phyloP scores from a whole-genome alignment of 2,888 invertebrate genomes.

The Eutolmus rufibarbis region DNA sequence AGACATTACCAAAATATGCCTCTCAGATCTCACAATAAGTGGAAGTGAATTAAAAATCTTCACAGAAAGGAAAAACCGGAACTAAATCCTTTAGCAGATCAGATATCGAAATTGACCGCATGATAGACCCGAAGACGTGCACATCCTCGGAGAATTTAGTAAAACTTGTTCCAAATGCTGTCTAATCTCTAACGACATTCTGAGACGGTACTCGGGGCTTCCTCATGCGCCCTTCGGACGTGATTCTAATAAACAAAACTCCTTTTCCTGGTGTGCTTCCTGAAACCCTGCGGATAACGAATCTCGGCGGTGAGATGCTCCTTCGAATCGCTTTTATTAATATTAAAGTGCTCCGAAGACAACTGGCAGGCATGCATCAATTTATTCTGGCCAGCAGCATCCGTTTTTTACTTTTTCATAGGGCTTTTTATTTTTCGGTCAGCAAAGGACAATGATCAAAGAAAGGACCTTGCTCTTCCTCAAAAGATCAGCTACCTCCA shows the following conservation, averaged over 20 bases:
- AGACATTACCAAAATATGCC: neutral
- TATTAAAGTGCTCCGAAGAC: slow-evolving; percentile 12
- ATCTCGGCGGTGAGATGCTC: neutral
- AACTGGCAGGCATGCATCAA: slow-evolving; percentile 26
- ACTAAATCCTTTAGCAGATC: slow-evolving; percentile 5
- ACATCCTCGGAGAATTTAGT: neutral
- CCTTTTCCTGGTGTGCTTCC: slow-evolving; percentile 28
- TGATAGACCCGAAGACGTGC: slow-evolving; percentile 1
- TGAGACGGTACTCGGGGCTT: neutral
- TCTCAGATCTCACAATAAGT: neutral
- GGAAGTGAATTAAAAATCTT: neutral
- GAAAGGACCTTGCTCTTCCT: slow-evolving; percentile 43
- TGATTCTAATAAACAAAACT: slow-evolving; percentile 37
- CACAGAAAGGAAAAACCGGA: neutral
- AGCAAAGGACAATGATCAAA: slow-evolving; percentile 27
- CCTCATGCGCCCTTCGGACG: neutral
- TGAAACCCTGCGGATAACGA: neutral
- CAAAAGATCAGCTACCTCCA: slow-evolving; percentile 41
- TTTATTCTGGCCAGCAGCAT: slow-evolving; percentile 32
- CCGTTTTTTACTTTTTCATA: neutral
- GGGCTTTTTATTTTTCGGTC: slow-evolving; percentile 6
- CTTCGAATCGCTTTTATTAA: neutral
- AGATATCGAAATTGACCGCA: slow-evolving; percentile 28
- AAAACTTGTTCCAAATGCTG: neutral
- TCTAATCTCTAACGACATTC: slow-evolving; percentile 1